phyloP scores from a whole-genome alignment of 1,140 invertebrate genomes.

The Glomeris maerens region DNA sequence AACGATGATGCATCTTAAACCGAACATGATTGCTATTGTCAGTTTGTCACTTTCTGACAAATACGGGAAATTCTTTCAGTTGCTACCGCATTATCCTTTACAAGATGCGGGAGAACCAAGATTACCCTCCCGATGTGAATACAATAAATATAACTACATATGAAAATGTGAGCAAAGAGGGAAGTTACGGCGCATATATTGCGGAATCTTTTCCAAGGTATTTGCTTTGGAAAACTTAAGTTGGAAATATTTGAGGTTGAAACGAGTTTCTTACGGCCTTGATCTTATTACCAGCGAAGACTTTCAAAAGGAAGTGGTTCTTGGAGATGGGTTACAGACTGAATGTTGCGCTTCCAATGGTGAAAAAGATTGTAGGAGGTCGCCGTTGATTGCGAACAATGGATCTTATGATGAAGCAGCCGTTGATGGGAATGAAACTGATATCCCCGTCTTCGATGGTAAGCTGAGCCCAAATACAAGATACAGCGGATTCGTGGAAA shows the following conservation, averaged over 20 bases:
- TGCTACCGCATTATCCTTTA: constrained; percentile 45
- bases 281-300: constrained; percentile 30
- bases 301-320: constrained; percentile 43
- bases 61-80: constrained; percentile 2
- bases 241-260: not conserved
- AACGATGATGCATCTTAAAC: not conserved
- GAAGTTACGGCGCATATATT: constrained; percentile 53
- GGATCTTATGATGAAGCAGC: not conserved
- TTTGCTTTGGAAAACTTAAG: constrained; percentile 3
- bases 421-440: not conserved
- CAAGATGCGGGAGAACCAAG: constrained; percentile 43
- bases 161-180: constrained; percentile 49
- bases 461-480: constrained; percentile 54
- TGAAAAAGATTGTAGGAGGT: constrained; percentile 22
- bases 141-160: constrained; percentile 52
- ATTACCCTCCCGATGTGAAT: constrained; percentile 47
- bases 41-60: too few species aligned
- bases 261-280: constrained; percentile 1
- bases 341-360: constrained; percentile 24
- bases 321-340: constrained; percentile 44
- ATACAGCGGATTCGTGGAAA: constrained; percentile 66
- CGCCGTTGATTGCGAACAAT: not conserved
- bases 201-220: constrained; percentile 63
- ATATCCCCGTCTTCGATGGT: constrained; percentile 40
- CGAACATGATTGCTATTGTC: not conserved